Base-by-base conservation (phyloP, 1,140 invertebrate genomes). In the Drosophila murphyi region DNA sequence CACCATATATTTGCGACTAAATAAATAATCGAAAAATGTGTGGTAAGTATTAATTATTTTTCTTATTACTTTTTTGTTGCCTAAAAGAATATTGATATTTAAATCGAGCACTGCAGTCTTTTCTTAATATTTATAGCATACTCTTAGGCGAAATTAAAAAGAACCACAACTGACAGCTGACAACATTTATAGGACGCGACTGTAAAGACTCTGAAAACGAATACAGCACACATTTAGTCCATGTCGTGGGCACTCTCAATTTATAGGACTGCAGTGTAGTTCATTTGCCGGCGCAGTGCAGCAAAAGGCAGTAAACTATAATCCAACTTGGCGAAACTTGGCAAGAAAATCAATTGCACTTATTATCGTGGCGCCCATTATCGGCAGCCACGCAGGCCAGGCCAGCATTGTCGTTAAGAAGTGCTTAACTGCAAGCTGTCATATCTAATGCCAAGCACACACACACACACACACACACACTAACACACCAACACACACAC, bases 361-460 rank as follows among this genome's bases (percentile, higher is more conserved):
- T 82, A 73, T 70, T 82, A 72, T 75, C 34, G 35, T 47, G 54
- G 45, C 50, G 68, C 51, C 80, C 80, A 88, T 88, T 88, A 88
- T 88, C 85, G 83, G 77, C 83, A 88, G 85, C 60, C 72, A 61
- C 71, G 43, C 56, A 51, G 35, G n/a, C 47, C 81, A 65, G 63
- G 48, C 57, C 67, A 57, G 59, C 35, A 34, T 74, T 70, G 65
- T 89, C 85, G 77, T 89, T 88, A 89, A 78, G 83, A 83, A 88
- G 83, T 75, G 60, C 83, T 88, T 88, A 89, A 80, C 80, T 87
- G 83, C 83, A 89, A 75, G 82, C 85, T 87, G 82, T 87, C 82
- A 87, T 87, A 82, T 79, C 72, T 74, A 86, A 86, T 55, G 77
- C 56, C 76, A 62, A 51, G 56, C 62, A 57, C 75, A 79, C 76